Base-by-base conservation (phyloP, 2,888 invertebrate genomes). In the Drosophila peninsularis region DNA sequence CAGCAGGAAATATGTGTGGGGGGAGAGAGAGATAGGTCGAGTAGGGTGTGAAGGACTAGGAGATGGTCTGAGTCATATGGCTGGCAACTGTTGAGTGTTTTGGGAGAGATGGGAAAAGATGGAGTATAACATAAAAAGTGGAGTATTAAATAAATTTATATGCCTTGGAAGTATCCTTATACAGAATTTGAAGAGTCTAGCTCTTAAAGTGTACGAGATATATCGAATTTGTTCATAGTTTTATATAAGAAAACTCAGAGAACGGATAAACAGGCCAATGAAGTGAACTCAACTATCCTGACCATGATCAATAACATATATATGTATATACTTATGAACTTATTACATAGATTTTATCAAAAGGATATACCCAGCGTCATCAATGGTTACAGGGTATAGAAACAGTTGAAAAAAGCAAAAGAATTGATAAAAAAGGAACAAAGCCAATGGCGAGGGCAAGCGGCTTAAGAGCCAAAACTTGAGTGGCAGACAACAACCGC, bases 401-500 rank as follows among this genome's bases (percentile, higher is more conserved):
- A 63, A 50, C 44, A 65, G 34, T 32, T 13, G 47, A 21, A 36
- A 69, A 66, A 78, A 73, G 69, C 62, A 73, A 72, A 70, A 68
- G 83, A 87, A 88, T 85, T 85, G 88, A 88, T 88, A 82, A 87
- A 80, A 57, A 45, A 45, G 7, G 6, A n/a, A 24, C 11, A 21
- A 71, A 47, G 39, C 14, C 53, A 52, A 17, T 57, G 55, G 58
- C 65, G 32, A 24, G 24, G 34, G 63, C 42, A 42, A 44, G 62
- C 30, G 49, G 69, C 66, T 60, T 45, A 64, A 70, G 79, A 55
- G 63, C 52, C 60, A 66, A 54, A 68, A 75, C 85, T 82, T 72
- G 75, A 82, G 70, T 65, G 57, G 69, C 50, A 66, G 14, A 14
- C 63, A 60, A 42, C 47, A 41, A 19, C 17, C 30, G 32, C 45